A percentile compares a stretch with the other conserved stretches of the same genome.
Evolutionary conservation across 30 jellyfish, hydroid and myxozoan genomes (phyloP).

Genomic region (Rhopilema esculentum): DNA sequence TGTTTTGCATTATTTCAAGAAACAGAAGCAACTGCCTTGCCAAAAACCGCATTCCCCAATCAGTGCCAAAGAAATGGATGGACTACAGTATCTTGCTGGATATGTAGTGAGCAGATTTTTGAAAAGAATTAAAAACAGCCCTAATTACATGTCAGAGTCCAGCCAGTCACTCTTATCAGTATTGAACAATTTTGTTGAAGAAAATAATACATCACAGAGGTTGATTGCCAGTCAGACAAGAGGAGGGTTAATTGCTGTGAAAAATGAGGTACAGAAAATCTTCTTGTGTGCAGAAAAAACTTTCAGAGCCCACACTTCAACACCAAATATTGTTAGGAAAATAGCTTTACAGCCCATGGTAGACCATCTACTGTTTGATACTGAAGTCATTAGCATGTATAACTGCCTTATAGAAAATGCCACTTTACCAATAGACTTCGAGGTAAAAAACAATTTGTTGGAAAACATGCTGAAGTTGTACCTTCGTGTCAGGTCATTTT

Average conservation of each 20-base stretch:
- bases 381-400: conserved; percentile 18
- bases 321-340: conserved; percentile 4
- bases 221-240: conserved; percentile 37
- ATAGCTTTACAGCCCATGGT: conserved; percentile 34
- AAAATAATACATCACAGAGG: conserved; percentile 24
- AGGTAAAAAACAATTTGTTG: conserved; percentile 18
- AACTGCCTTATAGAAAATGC: conserved; percentile 4
- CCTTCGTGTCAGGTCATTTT: conserved; percentile 12
- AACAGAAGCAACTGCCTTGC: conserved; percentile 50
- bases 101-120: conserved; percentile 14
- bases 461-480: conserved; percentile 20
- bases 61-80: conserved; percentile 24
- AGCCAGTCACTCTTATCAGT: conserved; percentile 24
- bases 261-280: conserved; percentile 7
- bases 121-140: conserved; percentile 13
- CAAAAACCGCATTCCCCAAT: conserved; percentile 16
- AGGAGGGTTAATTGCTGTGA: conserved; percentile 32
- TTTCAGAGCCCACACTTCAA: conserved; percentile 24
- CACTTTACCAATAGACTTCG: neutral
- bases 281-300: conserved; percentile 24
- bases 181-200: conserved; percentile 3
- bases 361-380: conserved; percentile 10
- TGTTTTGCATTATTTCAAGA: conserved; percentile 37
- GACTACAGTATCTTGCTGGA: conserved; percentile 33
- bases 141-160: conserved; percentile 3